Base-by-base conservation (phyloP, 1,140 invertebrate species). In the Drosophila nigromelanica region DNA sequence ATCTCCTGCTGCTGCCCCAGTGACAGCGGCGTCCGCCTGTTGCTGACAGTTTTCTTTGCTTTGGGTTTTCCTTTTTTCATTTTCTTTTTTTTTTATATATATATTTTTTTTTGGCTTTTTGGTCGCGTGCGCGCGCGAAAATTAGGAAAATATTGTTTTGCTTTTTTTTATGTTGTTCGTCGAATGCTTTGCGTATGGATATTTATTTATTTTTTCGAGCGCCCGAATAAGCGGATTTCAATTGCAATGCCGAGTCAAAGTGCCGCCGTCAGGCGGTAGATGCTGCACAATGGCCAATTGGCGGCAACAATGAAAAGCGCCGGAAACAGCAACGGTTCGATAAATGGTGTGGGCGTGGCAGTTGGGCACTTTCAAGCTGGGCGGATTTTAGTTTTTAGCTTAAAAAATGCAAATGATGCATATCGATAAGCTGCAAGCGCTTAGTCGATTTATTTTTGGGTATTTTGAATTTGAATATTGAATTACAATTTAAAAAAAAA, bases 111-210 rank as follows among this genome's bases (percentile, higher is more conserved):
- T 75, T 59, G 62, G 45, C 67, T 78, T 78, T 86, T 67, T 75
- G 67, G 81, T 86, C 81, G 81, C 81, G 81, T 85, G 80, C 81
- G 69, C 71, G 75, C 77, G 73, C 69, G 78, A 85, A 86, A 86
- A 86, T 86, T 86, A 86, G 82, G 82, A 86, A 86, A 86, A 86
- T 86, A 85, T 86, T 86, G 77, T 86, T 77, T 80, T 86, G 69
- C 68, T 81, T 78, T 55, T 8, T 55, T 74, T 80, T 81, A 60
- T 67, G 24, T 47, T 42, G 56, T 21, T 47, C 14, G 39, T 30
- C 24, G 47, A 11, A n/a, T 30, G 12, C 24, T 37, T 68, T 45
- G 61, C 42, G 42, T 69, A 61, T 75, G 71, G 72, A 55, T 77
- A 69, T 73, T 40, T 60, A 21, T 80, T 68, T 81, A 78, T 67